Conservation (phyloP, 2,113 vertebrate genomes). For the Rissa tridactyla region DNA sequence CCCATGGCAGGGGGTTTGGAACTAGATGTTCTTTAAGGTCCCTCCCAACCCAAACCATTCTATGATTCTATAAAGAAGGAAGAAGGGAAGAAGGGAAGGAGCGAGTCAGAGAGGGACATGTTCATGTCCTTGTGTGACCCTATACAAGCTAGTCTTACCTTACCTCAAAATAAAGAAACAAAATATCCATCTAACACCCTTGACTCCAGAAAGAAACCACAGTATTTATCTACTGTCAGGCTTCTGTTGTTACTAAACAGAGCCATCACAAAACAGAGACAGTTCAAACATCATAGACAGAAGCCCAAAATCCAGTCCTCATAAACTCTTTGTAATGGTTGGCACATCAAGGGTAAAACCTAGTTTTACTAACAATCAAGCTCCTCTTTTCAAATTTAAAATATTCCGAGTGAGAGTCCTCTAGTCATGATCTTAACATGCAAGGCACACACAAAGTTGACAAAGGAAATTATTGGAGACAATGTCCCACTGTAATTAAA, state of each 20-base stretch:
- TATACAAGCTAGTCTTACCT: neutral
- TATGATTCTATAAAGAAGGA: no score
- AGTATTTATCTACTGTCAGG: neutral
- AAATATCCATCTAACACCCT: fast-evolving
- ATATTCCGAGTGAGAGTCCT: neutral
- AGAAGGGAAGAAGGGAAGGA: no score
- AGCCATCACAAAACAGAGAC: neutral
- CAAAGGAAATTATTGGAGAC: constrained; percentile 67
- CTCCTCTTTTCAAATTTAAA: neutral
- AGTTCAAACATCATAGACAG: neutral
- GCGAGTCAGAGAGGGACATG: fast-evolving
- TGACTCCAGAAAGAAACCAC: neutral
- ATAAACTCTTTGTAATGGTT: neutral
- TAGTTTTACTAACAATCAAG: neutral
- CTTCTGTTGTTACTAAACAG: neutral
- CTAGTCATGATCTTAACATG: constrained; percentile 44
- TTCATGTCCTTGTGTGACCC: neutral
- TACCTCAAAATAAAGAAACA: neutral
- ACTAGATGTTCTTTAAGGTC: no score
- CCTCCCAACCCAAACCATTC: no score
- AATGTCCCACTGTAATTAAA: constrained; percentile 70
- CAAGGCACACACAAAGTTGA: constrained; percentile 58
- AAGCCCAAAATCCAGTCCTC: neutral
- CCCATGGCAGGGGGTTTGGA: no score
- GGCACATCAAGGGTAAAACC: neutral